Evolutionary conservation across 2,888 invertebrate genomes (phyloP).

Genomic region (Tridacna crocea): DNA sequence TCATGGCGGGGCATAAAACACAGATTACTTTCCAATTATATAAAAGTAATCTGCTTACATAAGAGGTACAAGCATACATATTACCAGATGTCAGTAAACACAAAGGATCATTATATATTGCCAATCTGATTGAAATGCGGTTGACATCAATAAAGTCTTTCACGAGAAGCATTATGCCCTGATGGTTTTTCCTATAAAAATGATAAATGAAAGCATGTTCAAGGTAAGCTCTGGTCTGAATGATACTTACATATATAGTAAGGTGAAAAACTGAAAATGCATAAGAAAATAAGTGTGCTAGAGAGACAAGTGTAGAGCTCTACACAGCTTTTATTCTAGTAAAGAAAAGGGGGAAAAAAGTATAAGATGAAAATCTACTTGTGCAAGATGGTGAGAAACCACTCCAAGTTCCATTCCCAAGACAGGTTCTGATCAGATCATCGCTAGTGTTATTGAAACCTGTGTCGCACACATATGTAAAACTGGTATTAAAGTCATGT

Average conservation of each 20-base stretch:
- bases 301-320: background rate
- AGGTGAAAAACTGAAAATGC: background rate
- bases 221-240: background rate
- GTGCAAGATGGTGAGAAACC: constrained; percentile 5
- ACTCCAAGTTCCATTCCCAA: constrained; percentile 1
- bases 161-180: too few species aligned
- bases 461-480: constrained; percentile 43
- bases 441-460: constrained; percentile 21
- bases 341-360: background rate
- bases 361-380: background rate
- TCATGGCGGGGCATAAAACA: too few species aligned
- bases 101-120: too few species aligned
- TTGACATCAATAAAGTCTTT: too few species aligned
- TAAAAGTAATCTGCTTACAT: too few species aligned
- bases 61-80: too few species aligned
- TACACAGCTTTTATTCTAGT: background rate
- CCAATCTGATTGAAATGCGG: too few species aligned
- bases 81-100: too few species aligned
- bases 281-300: background rate
- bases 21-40: too few species aligned
- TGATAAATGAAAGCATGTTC: background rate
- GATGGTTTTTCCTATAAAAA: too few species aligned
- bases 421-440: constrained; percentile 9
- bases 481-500: constrained; percentile 24
- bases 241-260: background rate